phyloP scores from a whole-genome alignment of 2,797 vertebrate species.

The Trematomus bernacchii region DNA sequence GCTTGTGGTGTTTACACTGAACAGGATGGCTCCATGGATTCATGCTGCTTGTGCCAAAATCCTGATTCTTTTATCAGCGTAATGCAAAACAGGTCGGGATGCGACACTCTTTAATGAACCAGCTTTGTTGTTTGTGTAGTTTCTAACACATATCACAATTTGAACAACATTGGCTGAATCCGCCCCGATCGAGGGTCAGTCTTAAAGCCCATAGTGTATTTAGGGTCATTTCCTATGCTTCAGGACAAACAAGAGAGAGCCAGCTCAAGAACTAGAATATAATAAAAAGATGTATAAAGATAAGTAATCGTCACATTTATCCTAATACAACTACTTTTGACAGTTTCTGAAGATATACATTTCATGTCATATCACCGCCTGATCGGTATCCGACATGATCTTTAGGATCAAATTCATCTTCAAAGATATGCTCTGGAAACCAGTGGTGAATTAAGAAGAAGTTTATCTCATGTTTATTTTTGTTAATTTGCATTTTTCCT shows the following conservation, averaged over 20 bases:
- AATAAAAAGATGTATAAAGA: not conserved
- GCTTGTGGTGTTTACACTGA: conserved; percentile 18
- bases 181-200: not conserved
- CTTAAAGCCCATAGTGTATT: not conserved
- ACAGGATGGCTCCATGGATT: conserved; percentile 16
- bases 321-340: not conserved
- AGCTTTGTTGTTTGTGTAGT: not conserved
- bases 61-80: conserved; percentile 4
- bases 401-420: not conserved
- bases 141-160: not conserved
- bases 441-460: not conserved
- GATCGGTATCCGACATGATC: not conserved
- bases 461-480: not conserved
- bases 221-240: not conserved
- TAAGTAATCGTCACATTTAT: not conserved
- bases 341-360: not conserved
- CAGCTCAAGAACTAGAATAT: not conserved
- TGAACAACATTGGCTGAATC: not conserved
- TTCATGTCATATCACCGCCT: not conserved
- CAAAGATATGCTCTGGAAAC: not conserved
- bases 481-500: not conserved
- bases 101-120: not conserved
- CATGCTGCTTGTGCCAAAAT: conserved; percentile 7
- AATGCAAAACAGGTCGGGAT: conserved; percentile 3
- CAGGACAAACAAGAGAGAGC: not conserved